phyloP scores from a whole-genome alignment of 1,140 invertebrate genomes.

The Pinna nobilis region DNA sequence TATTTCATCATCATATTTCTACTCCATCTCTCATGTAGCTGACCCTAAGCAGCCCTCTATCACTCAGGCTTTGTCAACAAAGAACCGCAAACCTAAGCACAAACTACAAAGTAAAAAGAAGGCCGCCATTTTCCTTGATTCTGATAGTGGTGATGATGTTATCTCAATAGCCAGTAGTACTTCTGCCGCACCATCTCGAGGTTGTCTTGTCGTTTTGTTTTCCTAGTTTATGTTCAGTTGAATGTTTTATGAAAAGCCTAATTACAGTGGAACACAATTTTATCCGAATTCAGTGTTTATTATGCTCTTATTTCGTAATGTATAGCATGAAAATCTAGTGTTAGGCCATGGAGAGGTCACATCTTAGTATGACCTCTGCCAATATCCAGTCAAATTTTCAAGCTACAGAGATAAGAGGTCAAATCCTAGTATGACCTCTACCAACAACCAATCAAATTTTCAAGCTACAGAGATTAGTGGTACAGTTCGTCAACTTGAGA shows the following conservation, averaged over 20 bases:
- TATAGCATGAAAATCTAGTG: no score
- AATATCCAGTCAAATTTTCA: no score
- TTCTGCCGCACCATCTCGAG: background rate
- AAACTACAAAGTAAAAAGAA: conserved; percentile 30
- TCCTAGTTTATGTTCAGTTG: background rate
- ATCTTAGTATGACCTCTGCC: no score
- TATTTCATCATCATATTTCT: background rate
- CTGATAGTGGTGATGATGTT: conserved; percentile 48
- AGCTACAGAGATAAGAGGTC: no score
- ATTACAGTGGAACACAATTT: no score
- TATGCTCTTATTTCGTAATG: no score
- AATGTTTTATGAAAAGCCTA: background rate
- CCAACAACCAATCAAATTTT: no score
- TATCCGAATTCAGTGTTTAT: no score
- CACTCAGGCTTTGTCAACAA: conserved; percentile 33
- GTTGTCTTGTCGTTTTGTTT: background rate
- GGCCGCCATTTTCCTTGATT: conserved; percentile 33
- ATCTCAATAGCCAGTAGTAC: conserved; percentile 18
- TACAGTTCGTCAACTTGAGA: no score
- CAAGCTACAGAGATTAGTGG: no score
- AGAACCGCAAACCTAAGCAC: conserved; percentile 18
- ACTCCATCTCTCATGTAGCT: conserved; percentile 13
- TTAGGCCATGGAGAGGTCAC: no score
- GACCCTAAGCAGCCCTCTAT: conserved; percentile 53
- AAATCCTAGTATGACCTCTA: no score